Evolutionary conservation across 2,888 invertebrate genomes (phyloP).

Genomic region (Periphyllus acericola): DNA sequence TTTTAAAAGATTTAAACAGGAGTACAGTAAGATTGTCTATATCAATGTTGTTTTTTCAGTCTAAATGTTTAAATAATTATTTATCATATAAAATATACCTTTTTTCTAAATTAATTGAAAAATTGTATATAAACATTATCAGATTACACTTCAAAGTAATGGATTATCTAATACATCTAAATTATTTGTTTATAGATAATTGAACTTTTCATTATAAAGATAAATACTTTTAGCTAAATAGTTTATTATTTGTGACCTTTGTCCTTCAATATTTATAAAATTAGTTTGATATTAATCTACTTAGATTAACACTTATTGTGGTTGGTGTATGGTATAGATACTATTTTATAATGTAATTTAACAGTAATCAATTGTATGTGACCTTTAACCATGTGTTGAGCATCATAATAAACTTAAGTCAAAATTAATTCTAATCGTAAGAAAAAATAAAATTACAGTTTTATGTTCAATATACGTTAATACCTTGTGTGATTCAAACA

Average conservation of each 20-base stretch:
- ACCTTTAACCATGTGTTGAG: neutral
- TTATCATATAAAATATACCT: no score
- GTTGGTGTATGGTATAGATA: neutral
- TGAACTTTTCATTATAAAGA: no score
- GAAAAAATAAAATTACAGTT: no score
- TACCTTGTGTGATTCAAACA: no score
- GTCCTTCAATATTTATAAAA: slow-evolving; percentile 21
- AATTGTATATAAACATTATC: no score
- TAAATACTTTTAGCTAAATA: neutral
- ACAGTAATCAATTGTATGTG: neutral
- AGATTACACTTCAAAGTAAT: no score
- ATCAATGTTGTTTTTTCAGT: no score
- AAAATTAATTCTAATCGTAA: neutral
- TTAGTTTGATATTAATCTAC: neutral
- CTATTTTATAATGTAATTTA: neutral
- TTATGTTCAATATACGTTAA: no score
- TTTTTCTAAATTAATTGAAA: no score
- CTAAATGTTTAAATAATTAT: no score
- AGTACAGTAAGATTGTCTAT: no score
- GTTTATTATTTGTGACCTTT: slow-evolving; percentile 2
- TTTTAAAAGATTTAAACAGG: no score
- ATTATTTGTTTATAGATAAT: neutral
- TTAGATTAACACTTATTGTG: neutral
- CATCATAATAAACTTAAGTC: neutral
- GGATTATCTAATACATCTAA: neutral